Percentiles rank a stretch among this genome's conserved stretches.
These are phyloP conservation scores for Vanessa cardui DNA, from an alignment of 2,888 invertebrate species.

Conservation along the genomic window DNA sequence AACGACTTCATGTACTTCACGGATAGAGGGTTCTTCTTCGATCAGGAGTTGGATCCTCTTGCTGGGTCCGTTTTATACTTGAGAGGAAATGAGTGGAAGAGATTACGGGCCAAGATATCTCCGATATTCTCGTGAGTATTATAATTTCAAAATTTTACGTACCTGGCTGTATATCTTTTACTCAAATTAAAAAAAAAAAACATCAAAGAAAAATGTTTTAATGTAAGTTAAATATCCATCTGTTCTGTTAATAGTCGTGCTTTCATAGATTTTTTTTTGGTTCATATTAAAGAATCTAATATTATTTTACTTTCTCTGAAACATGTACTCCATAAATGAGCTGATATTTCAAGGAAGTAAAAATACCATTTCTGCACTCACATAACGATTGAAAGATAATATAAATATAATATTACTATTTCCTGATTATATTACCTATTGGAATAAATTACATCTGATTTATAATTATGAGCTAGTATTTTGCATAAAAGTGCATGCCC, in stretches of 20 bases:
- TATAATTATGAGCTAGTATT: no score
- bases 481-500: no score
- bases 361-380: background rate
- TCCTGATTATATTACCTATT: conserved; percentile 8
- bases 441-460: background rate
- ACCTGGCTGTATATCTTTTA: no score
- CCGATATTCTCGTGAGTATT: conserved; percentile 76
- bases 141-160: no score
- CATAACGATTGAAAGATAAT: background rate
- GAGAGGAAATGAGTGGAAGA: conserved; percentile 73
- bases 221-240: no score
- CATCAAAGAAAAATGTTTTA: no score
- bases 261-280: background rate
- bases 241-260: no score
- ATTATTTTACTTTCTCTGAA: background rate
- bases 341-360: background rate
- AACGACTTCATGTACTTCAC: conserved; percentile 76
- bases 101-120: conserved; percentile 72
- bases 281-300: background rate
- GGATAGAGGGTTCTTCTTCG: conserved; percentile 76
- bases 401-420: conserved; percentile 18
- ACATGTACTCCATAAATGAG: no score
- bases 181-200: no score
- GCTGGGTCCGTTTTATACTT: conserved; percentile 75
- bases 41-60: conserved; percentile 71